Percentiles rank a stretch among this genome's conserved stretches.
phyloP scores from a whole-genome alignment of 2,797 vertebrate genomes.

The Lophius americanus region DNA sequence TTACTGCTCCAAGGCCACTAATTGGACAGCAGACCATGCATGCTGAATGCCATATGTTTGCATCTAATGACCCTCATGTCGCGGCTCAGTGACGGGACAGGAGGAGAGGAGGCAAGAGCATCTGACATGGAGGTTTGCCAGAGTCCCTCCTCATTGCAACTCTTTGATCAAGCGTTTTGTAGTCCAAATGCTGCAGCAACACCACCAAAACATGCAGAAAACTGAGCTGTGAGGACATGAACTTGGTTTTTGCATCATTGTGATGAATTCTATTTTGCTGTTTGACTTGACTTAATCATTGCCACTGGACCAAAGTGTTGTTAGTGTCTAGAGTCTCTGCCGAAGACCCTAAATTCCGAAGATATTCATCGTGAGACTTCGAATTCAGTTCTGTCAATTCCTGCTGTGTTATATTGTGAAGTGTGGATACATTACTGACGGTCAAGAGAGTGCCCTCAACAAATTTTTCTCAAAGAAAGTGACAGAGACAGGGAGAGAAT shows the following conservation, averaged over 20 bases:
- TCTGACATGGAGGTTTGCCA: slow-evolving; percentile 67
- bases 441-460: slow-evolving; percentile 49
- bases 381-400: slow-evolving; percentile 25
- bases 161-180: slow-evolving; percentile 76
- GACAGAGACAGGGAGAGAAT: slow-evolving; percentile 19
- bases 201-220: not conserved
- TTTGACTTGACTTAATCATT: slow-evolving; percentile 4
- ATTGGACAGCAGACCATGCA: slow-evolving; percentile 70
- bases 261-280: too few species aligned
- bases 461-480: slow-evolving; percentile 10
- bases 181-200: slow-evolving; percentile 40
- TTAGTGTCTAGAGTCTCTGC: not conserved
- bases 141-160: slow-evolving; percentile 43
- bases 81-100: slow-evolving; percentile 46
- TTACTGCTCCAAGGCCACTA: slow-evolving; percentile 61
- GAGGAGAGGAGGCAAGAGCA: slow-evolving; percentile 38
- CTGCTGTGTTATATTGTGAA: slow-evolving; percentile 56
- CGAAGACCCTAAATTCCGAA: slow-evolving; percentile 39
- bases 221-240: slow-evolving; percentile 3
- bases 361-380: slow-evolving; percentile 22
- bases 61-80: slow-evolving; percentile 73
- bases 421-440: slow-evolving; percentile 57
- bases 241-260: not conserved
- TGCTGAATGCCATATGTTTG: slow-evolving; percentile 74
- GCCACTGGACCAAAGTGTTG: slow-evolving; percentile 10